These are phyloP conservation scores for Ethmia dodecea DNA, from an alignment of 2,888 invertebrate genomes.

Conservation along the genomic window DNA sequence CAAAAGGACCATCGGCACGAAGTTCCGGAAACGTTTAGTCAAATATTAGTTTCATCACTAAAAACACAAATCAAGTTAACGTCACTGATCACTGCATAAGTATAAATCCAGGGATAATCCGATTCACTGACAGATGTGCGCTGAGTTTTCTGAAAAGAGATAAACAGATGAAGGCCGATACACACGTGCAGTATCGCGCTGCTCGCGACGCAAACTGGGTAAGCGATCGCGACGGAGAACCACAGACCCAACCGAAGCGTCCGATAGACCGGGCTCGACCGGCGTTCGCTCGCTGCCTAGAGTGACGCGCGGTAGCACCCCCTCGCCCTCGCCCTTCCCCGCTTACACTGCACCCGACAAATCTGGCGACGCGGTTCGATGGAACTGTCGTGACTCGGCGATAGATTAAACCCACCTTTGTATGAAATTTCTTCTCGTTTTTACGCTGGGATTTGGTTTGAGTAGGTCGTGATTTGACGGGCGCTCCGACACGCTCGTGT, in stretches of 20 bases:
- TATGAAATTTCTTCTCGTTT: slow-evolving; percentile 55
- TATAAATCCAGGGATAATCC: slow-evolving; percentile 37
- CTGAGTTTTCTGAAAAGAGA: slow-evolving; percentile 56
- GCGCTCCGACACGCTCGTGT: slow-evolving; percentile 38
- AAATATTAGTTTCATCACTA: slow-evolving; percentile 41
- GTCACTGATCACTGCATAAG: slow-evolving; percentile 66
- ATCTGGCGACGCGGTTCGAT: slow-evolving; percentile 45
- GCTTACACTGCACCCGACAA: slow-evolving; percentile 50
- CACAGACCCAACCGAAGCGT: neutral
- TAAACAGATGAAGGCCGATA: slow-evolving; percentile 18
- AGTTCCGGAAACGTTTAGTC: slow-evolving; percentile 38
- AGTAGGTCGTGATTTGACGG: slow-evolving; percentile 49
- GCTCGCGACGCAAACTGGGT: slow-evolving; percentile 18
- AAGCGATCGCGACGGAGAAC: neutral
- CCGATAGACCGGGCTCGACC: neutral
- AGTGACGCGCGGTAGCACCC: slow-evolving; percentile 42
- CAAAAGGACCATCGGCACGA: slow-evolving; percentile 71
- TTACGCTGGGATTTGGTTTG: slow-evolving; percentile 40
- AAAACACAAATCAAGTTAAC: slow-evolving; percentile 41
- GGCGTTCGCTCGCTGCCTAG: slow-evolving; percentile 18
- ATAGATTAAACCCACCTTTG: slow-evolving; percentile 52
- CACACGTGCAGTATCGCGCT: slow-evolving; percentile 24
- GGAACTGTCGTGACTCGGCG: slow-evolving; percentile 49
- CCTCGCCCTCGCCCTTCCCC: slow-evolving; percentile 28
- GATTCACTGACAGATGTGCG: slow-evolving; percentile 46